Evolutionary conservation across 2,797 vertebrate genomes (phyloP), one percentile per base, ranked within the genome.

Genomic region (Amphiprion clarkii): DNA sequence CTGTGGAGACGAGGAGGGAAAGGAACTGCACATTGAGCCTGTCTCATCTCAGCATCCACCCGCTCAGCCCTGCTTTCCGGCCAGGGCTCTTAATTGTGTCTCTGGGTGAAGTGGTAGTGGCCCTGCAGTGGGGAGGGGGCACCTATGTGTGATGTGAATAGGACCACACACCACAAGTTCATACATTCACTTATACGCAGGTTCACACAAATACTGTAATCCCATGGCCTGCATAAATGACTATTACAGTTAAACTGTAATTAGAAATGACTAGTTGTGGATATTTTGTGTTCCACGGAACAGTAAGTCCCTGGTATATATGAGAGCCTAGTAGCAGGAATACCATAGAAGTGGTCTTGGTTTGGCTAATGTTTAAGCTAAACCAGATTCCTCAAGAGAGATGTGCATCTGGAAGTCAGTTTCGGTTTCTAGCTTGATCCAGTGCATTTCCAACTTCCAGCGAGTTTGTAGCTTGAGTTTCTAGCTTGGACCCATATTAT

Each of bases 31-130:
- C 64, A 31, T 85, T 55, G 82, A 92, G 89, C 88, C 92, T 88
- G 88, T 85, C 93, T 90, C 88, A 61, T 86, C 81, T 90, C 89
- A 86, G 85, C 83, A 71, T 90, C 83, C 88, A 83, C 75, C 81
- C 79, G 66, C 83, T 83, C 76, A 53, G 83, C 58, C 68, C 83
- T 65, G 76, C 79, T 89, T 92, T 92, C 82, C 71, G 88, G 83
- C 87, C 67, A 78, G 67, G 57, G 79, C 72, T 81, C 75, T 81
- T 93, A 92, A 94, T 92, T 90, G 90, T 80, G 89, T 90, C 91
- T 94, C 89, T 83, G 84, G 91, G 87, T 83, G 87, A 89, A 82
- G 90, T 76, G 77, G 90, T 88, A 66, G 81, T 59, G 14, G 78
- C 72, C 67, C 67, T 76, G 81, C 72, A 58, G 80, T 64, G 46